A percentile compares a stretch with the other conserved stretches of the same genome.
Evolutionary conservation across 2,888 invertebrate genomes (phyloP).

Genomic region (Gastrophysa polygoni): DNA sequence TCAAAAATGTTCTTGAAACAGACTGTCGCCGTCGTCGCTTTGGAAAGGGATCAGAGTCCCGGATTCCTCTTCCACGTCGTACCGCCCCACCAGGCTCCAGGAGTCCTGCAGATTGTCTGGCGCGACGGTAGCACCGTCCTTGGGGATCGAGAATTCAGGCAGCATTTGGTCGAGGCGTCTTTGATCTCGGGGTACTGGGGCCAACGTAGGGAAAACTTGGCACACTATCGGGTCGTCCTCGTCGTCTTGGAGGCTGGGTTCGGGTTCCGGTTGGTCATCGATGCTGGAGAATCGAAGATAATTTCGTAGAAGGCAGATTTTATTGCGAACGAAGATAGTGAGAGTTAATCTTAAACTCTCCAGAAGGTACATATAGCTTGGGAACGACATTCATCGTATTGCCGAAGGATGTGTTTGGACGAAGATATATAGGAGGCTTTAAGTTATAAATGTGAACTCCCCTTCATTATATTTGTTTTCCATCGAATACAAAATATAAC

Average conservation of each 20-base stretch:
- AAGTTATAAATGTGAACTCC: too few relatives aligned
- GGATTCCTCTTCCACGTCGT: slow-evolving; percentile 57
- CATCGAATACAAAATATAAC: too few relatives aligned
- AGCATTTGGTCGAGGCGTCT: slow-evolving; percentile 48
- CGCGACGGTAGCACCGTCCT: slow-evolving; percentile 45
- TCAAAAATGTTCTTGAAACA: slow-evolving; percentile 48
- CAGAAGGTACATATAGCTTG: too few relatives aligned
- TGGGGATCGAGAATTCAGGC: slow-evolving; percentile 52
- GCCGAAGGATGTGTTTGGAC: too few relatives aligned
- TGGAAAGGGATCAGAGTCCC: slow-evolving; percentile 54
- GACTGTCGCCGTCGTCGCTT: slow-evolving; percentile 43
- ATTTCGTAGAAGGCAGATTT: not conserved
- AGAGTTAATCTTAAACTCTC: too few relatives aligned
- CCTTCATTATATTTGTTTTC: too few relatives aligned
- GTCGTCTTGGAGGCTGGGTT: slow-evolving; percentile 28
- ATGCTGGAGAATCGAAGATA: not conserved
- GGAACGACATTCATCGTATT: too few relatives aligned
- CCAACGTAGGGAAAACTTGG: slow-evolving; percentile 34
- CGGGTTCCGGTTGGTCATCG: slow-evolving; percentile 7
- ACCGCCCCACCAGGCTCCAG: slow-evolving; percentile 56
- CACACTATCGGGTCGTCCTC: slow-evolving; percentile 43
- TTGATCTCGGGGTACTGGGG: slow-evolving; percentile 36
- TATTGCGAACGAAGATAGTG: too few relatives aligned
- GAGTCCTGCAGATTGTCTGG: slow-evolving; percentile 49
- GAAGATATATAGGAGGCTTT: too few relatives aligned